Evolutionary conservation across 2,888 invertebrate genomes (phyloP).

Genomic region (Dorcus parallelipipedus): DNA sequence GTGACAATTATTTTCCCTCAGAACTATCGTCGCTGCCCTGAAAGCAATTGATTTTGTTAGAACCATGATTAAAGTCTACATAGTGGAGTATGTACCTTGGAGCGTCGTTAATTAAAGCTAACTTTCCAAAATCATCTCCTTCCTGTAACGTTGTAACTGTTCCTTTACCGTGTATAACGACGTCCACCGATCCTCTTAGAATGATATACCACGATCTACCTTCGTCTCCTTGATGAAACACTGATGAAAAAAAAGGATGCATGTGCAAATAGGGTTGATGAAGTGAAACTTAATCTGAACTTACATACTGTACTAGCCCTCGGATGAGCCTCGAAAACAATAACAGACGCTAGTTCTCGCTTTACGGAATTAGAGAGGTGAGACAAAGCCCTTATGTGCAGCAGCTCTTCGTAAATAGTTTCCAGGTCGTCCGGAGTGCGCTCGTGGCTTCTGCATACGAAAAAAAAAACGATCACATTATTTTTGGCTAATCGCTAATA

Average conservation of each 20-base stretch:
- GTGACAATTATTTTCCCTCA: slow-evolving; percentile 79
- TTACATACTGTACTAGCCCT: slow-evolving; percentile 73
- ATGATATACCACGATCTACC: slow-evolving; percentile 84
- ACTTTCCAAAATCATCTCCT: slow-evolving; percentile 84
- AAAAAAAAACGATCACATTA: too few relatives aligned
- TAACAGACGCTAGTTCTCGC: slow-evolving; percentile 72
- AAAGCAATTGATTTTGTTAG: slow-evolving; percentile 6
- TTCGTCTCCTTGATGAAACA: slow-evolving; percentile 82
- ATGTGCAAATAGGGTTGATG: neutral
- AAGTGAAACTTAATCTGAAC: slow-evolving; percentile 39
- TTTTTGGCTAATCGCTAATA: too few relatives aligned
- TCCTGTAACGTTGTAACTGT: slow-evolving; percentile 77
- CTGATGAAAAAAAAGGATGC: slow-evolving; percentile 46
- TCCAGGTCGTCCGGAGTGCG: slow-evolving; percentile 75
- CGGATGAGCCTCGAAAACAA: slow-evolving; percentile 77
- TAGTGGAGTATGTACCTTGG: slow-evolving; percentile 57
- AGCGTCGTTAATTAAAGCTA: slow-evolving; percentile 80
- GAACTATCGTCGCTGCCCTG: slow-evolving; percentile 78
- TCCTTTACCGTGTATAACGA: slow-evolving; percentile 81
- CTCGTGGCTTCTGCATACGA: slow-evolving; percentile 62
- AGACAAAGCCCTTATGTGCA: slow-evolving; percentile 76
- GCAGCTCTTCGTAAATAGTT: slow-evolving; percentile 76
- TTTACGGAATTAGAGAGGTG: slow-evolving; percentile 80
- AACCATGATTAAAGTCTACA: neutral
- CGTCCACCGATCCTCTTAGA: slow-evolving; percentile 78